Conservation (phyloP, 2,888 invertebrate species). For the Macaria liturata region DNA sequence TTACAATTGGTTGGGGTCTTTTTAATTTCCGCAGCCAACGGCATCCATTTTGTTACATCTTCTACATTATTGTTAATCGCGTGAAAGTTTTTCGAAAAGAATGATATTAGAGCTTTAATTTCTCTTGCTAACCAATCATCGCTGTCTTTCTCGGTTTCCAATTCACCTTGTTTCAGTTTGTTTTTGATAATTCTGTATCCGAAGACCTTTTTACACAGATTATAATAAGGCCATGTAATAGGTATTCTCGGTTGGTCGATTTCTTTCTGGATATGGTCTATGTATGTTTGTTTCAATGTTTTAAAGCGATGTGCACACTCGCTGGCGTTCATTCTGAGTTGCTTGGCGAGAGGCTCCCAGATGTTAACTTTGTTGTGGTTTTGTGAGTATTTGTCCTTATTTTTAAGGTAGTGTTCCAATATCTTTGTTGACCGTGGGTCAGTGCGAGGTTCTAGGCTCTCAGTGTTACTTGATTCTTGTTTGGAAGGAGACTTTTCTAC, state of each 20-base stretch:
- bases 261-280: constrained; percentile 63
- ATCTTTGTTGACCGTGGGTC: constrained; percentile 68
- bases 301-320: constrained; percentile 70
- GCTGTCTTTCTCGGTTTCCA: constrained; percentile 42
- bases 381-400: constrained; percentile 62
- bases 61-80: constrained; percentile 49
- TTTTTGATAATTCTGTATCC: constrained; percentile 67
- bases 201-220: constrained; percentile 72
- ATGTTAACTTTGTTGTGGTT: constrained; percentile 53
- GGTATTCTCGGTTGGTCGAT: constrained; percentile 69
- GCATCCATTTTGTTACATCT: constrained; percentile 50
- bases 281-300: constrained; percentile 69
- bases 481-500: constrained; percentile 52
- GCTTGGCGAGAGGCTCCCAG: constrained; percentile 61
- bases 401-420: constrained; percentile 66
- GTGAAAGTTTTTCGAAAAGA: constrained; percentile 55
- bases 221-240: constrained; percentile 72
- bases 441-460: constrained; percentile 41
- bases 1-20: constrained; percentile 53
- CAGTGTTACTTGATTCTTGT: constrained; percentile 36
- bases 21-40: constrained; percentile 48
- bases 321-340: constrained; percentile 58
- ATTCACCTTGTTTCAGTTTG: constrained; percentile 59
- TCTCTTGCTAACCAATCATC: constrained; percentile 69
- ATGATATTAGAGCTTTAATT: constrained; percentile 62